Conservation (phyloP, 2,797 vertebrate genomes). For the Alcedo quadribrachys region DNA sequence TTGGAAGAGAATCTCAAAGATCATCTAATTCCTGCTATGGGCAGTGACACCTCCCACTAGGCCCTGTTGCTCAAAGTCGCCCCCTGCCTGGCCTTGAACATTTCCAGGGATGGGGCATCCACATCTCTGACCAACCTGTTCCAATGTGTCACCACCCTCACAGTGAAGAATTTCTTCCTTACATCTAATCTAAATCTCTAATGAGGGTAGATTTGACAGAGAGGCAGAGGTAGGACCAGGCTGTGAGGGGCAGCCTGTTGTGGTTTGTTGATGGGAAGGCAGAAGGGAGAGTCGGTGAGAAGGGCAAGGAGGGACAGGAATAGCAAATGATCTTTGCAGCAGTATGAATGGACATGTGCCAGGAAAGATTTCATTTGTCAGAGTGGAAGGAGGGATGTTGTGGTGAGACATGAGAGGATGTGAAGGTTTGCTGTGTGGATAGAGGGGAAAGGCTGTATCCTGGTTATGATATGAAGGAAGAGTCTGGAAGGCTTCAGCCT, state of each 20-base stretch:
- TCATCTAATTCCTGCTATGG: neutral
- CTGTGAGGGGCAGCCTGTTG: neutral
- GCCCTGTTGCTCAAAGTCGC: neutral
- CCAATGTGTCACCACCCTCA: neutral
- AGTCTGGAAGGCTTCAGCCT: neutral
- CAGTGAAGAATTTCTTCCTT: neutral
- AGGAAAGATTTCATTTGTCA: conserved; percentile 4
- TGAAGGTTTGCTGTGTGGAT: neutral
- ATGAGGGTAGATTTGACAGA: neutral
- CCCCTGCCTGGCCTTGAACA: neutral
- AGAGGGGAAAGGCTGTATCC: neutral
- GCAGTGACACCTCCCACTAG: neutral
- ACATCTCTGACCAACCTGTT: neutral
- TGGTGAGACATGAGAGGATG: neutral
- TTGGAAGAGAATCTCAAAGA: neutral
- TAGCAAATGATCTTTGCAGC: neutral
- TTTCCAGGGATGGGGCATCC: neutral
- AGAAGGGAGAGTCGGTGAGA: neutral
- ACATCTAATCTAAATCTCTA: neutral
- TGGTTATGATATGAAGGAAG: neutral
- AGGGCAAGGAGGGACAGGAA: neutral
- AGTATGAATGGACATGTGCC: conserved; percentile 27
- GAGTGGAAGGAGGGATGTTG: neutral
- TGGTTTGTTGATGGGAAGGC: neutral
- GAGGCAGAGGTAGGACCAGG: neutral